Evolutionary conservation across 2,888 invertebrate species (phyloP).

Genomic region (Plagodis pulveraria): DNA sequence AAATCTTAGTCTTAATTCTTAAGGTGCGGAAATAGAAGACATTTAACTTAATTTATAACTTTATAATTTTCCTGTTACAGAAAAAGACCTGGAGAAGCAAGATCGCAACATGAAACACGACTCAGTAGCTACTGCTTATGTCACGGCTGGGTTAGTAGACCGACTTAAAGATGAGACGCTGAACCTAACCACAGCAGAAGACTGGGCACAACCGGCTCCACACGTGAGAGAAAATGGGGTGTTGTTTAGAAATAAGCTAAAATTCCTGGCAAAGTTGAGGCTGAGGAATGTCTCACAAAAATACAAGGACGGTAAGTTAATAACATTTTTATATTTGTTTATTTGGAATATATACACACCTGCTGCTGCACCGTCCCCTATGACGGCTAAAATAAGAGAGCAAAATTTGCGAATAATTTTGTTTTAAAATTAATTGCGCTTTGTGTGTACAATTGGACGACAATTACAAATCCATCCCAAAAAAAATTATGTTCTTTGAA

Average conservation of each 20-base stretch:
- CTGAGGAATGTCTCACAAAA: slow-evolving; percentile 81
- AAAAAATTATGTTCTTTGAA: too few relatives aligned
- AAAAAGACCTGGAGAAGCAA: slow-evolving; percentile 85
- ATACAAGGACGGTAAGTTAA: slow-evolving; percentile 83
- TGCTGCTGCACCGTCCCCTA: too few relatives aligned
- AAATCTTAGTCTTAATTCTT: too few relatives aligned
- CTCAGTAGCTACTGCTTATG: slow-evolving; percentile 80
- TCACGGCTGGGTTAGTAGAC: slow-evolving; percentile 61
- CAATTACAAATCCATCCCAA: too few relatives aligned
- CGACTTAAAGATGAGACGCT: slow-evolving; percentile 47
- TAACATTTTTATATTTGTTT: too few relatives aligned
- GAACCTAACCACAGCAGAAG: not conserved
- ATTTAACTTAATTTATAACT: too few relatives aligned
- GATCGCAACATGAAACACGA: slow-evolving; percentile 83
- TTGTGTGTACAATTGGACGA: too few relatives aligned
- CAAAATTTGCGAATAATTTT: too few relatives aligned
- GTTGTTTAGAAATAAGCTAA: slow-evolving; percentile 77
- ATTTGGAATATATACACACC: too few relatives aligned
- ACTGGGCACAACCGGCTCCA: slow-evolving; percentile 1
- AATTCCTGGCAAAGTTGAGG: slow-evolving; percentile 85
- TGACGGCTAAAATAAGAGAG: too few relatives aligned
- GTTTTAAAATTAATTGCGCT: too few relatives aligned
- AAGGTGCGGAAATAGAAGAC: too few relatives aligned
- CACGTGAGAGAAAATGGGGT: slow-evolving; percentile 40
- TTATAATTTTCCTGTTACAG: slow-evolving; percentile 43